Base-by-base conservation (phyloP, 2,888 invertebrate genomes). In the Dryadula phaetusa region DNA sequence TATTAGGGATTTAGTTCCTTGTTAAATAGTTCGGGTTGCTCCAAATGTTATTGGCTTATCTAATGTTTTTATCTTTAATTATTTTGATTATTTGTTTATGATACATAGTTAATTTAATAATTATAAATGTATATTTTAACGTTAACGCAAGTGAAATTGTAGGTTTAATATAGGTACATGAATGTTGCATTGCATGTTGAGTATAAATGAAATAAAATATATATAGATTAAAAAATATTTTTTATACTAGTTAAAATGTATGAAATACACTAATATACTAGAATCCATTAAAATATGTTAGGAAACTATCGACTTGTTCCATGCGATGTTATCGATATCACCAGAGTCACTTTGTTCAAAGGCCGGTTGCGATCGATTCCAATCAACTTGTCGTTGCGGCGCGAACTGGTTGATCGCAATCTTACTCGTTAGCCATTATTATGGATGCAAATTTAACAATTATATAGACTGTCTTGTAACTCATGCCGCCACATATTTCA, bases 401-500 rank as follows among this genome's bases (percentile, higher is more conserved):
- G 86, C 82, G 85, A 87, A 87, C 86, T 86, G 85, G 81, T 81
- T 75, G 87, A 88, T 90, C 77, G 85, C 84, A 82, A 88, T 90
- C 88, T 82, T 76, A 79, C 87, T 88, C 84, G 88, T 88, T 88
- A 88, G 82, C 81, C 81, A 76, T 83, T 80, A 90, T 88, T 87
- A 90, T 87, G 79, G 82, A 88, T 89, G 88, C 84, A 88, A 90
- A 90, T 88, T 86, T 85, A 87, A 86, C 84, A 87, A 88, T 87
- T 87, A 86, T 82, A 82, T 81, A 82, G 72, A 73, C 70, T 77
- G 78, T 80, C 76, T 74, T 73, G 78, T 80, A 81, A 54, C 74
- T 58, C 44, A 70, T 69, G 70, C 71, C 77, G 75, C 75, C 78
- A 77, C 80, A 81, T 83, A 80, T 82, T 78, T 76, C 68, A 67